Conservation (phyloP, 2,888 invertebrate genomes). For the Muschampia plurimacula region DNA sequence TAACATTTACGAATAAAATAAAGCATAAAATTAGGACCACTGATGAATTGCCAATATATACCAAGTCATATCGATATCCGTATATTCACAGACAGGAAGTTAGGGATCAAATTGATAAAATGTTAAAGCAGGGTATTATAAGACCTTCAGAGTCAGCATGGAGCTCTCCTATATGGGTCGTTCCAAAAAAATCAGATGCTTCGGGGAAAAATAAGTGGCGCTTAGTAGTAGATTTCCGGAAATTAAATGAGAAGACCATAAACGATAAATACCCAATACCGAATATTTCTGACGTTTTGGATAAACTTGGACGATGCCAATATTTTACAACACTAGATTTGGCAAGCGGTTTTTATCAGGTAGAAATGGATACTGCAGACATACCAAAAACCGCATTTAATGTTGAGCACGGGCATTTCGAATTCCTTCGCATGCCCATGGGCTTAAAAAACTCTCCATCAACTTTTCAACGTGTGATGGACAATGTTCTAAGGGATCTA, state of each 20-base stretch:
- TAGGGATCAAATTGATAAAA: conserved; percentile 32
- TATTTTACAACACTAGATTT: conserved; percentile 44
- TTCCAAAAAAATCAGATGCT: conserved; percentile 34
- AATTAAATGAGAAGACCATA: no score
- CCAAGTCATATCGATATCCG: conserved; percentile 39
- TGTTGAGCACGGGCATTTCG: conserved; percentile 48
- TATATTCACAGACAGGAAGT: conserved; percentile 35
- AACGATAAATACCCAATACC: conserved; percentile 49
- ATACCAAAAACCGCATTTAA: conserved; percentile 51
- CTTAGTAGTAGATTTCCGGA: not conserved
- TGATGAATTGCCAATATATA: conserved; percentile 36
- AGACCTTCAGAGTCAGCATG: conserved; percentile 35
- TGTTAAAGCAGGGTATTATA: conserved; percentile 34
- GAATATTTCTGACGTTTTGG: conserved; percentile 44
- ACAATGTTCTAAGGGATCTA: conserved; percentile 42
- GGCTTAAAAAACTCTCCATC: conserved; percentile 50
- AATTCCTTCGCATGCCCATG: conserved; percentile 49
- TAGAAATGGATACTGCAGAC: conserved; percentile 41
- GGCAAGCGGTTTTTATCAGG: conserved; percentile 36
- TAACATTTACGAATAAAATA: conserved; percentile 21
- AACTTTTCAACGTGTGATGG: conserved; percentile 53
- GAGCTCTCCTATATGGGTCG: conserved; percentile 37
- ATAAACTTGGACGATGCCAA: conserved; percentile 48
- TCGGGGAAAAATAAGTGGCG: conserved; percentile 24
- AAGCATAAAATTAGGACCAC: conserved; percentile 32